Conservation (phyloP, 1,140 invertebrate species). For the Branchinecta lindahli region DNA sequence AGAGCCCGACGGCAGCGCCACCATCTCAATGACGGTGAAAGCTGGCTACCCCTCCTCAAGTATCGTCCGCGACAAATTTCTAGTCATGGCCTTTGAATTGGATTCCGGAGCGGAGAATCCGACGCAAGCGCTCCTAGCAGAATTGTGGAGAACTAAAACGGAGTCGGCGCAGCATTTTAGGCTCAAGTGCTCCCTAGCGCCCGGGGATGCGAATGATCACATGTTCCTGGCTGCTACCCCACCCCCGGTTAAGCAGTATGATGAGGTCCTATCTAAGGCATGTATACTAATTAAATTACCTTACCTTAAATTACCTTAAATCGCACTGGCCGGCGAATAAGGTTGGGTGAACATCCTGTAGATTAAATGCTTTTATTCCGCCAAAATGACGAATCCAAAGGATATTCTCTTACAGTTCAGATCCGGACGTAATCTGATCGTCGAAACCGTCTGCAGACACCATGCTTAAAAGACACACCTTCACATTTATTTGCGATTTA, state of each 20-base stretch:
- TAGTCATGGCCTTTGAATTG: conserved; percentile 47
- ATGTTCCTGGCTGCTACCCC: conserved; percentile 11
- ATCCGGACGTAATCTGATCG: too few relatives aligned
- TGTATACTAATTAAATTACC: background rate
- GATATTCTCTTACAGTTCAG: too few relatives aligned
- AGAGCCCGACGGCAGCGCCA: conserved; percentile 37
- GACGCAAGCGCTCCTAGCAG: conserved; percentile 34
- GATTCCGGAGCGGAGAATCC: conserved; percentile 31
- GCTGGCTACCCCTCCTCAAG: conserved; percentile 37
- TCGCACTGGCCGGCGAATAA: too few relatives aligned
- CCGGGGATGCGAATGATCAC: conserved; percentile 18
- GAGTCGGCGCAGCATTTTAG: conserved; percentile 17
- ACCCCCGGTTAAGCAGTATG: conserved; percentile 5
- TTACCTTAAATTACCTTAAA: too few relatives aligned
- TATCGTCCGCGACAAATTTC: conserved; percentile 47
- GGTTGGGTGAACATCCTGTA: too few relatives aligned
- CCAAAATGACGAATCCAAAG: too few relatives aligned
- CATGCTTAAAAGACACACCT: too few relatives aligned
- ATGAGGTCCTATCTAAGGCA: conserved; percentile 12
- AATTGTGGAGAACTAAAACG: conserved; percentile 45
- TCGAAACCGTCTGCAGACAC: too few relatives aligned
- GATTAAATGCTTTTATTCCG: too few relatives aligned
- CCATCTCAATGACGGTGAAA: conserved; percentile 38
- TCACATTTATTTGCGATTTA: too few relatives aligned
- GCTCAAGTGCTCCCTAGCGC: conserved; percentile 18